Percentiles rank a stretch among this genome's conserved stretches.
phyloP scores from a whole-genome alignment of 2,797 vertebrate genomes.

The Dendrocincla tyrannina region DNA sequence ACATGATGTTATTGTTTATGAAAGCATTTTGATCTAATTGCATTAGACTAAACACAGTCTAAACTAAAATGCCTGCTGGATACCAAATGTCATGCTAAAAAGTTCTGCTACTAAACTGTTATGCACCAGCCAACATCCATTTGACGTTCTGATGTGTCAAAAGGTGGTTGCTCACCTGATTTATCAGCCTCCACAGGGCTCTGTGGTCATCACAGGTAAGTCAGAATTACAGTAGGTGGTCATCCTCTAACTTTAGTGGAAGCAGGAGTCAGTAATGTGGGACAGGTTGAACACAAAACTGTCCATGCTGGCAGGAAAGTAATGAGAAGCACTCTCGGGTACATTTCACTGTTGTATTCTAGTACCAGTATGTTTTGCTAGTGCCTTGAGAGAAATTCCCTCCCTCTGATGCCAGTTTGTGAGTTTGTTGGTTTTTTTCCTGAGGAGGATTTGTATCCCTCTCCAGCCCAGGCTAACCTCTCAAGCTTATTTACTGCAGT shows the following conservation, averaged over 20 bases:
- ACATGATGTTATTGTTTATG: not conserved
- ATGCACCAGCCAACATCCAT: not conserved
- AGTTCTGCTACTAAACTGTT: not conserved
- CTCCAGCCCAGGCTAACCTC: not conserved
- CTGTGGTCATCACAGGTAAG: not conserved
- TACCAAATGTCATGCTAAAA: not conserved
- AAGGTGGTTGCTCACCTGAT: not conserved
- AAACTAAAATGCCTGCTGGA: not conserved
- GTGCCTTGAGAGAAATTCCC: not conserved
- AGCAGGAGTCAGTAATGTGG: not conserved
- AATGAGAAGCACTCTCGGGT: not conserved
- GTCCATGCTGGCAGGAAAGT: not conserved
- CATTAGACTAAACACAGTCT: not conserved
- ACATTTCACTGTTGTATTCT: not conserved
- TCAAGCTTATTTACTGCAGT: not conserved
- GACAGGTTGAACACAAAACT: not conserved
- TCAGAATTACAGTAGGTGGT: not conserved
- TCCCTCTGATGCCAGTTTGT: not conserved
- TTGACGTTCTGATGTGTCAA: not conserved
- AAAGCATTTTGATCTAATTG: not conserved
- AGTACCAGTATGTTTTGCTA: not conserved
- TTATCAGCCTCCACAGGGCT: not conserved
- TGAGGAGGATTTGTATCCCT: not conserved
- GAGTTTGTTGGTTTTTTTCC: rapidly evolving
- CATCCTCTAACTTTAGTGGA: not conserved